Base-by-base conservation (phyloP, 2,113 vertebrate species). In the Scatophagus argus region DNA sequence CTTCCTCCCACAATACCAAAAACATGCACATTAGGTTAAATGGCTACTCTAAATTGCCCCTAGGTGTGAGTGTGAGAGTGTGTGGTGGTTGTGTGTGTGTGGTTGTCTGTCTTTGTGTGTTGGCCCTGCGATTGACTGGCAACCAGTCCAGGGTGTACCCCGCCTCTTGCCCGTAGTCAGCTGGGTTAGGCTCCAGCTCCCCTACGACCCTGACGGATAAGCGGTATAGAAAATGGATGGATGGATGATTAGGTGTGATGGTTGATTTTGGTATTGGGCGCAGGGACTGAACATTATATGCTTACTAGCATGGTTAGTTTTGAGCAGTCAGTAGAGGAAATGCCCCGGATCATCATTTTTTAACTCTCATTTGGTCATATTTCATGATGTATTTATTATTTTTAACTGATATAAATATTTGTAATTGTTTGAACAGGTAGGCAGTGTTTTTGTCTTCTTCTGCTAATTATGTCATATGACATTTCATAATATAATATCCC, bases 231-330 rank as follows among this genome's bases (percentile, higher is more conserved):
- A n/a, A n/a, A n/a, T n/a, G n/a, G n/a, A n/a, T 77, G 25, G 64
- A 74, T 71, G 39, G 29, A 76, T 65, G 49, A 6, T 74, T 70
- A 21, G 41, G 16, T 74, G 19, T 78, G 70, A 74, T 80, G 4
- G 36, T 23, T 16, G 60, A 67, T 78, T 81, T 73, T 2, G 17
- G 0, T 47, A 49, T 29, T 36, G 27, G 8, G 3, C 29, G 23
- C 11, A 46, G 23, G 23, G 38, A 56, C 23, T 69, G 34, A 77
- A 64, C 7, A 44, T 44, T 36, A 21, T 25, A 25, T 36, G 61
- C 52, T 27, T 39, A 13, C 41, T 44, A 65, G 25, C 41, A n/a
- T 9, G 7, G n/a, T 58, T 38, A 27, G 1, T 55, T 43, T 49
- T 49, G 12, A 69, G 52, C 34, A 70, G 14, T 5, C 52, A 16